Evolutionary conservation across 2,888 invertebrate species (phyloP).

Genomic region (Pseudanteris insignis): DNA sequence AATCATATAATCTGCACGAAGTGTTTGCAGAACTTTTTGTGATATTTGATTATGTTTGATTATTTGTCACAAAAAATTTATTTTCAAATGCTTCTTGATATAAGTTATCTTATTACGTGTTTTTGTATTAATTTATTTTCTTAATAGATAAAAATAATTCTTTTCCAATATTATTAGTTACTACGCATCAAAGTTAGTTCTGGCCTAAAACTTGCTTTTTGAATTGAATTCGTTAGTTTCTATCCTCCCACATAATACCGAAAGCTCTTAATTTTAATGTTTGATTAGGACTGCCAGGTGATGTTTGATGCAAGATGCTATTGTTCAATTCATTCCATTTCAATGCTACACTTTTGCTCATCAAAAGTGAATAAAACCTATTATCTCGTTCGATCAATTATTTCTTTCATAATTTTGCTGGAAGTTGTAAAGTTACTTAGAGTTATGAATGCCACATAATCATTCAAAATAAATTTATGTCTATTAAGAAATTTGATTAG

Average conservation of each 20-base stretch:
- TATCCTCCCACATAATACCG: too few relatives aligned
- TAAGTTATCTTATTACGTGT: neutral
- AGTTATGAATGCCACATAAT: too few relatives aligned
- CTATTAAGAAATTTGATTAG: too few relatives aligned
- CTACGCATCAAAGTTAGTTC: too few relatives aligned
- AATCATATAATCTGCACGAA: conserved; percentile 34
- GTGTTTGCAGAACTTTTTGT: conserved; percentile 26
- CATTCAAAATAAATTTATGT: too few relatives aligned
- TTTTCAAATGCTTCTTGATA: too few relatives aligned
- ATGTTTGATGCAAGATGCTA: conserved; percentile 47
- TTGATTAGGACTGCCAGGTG: conserved; percentile 66
- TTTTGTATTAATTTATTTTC: neutral
- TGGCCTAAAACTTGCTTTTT: too few relatives aligned
- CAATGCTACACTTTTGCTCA: conserved; percentile 35
- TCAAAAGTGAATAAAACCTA: conserved; percentile 36
- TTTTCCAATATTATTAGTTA: too few relatives aligned
- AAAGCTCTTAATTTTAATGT: conserved; percentile 58
- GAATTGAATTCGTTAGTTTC: too few relatives aligned
- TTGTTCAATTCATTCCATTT: conserved; percentile 31
- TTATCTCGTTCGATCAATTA: conserved; percentile 28
- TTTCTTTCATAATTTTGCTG: conserved; percentile 31
- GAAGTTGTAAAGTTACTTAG: too few relatives aligned
- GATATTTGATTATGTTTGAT: conserved; percentile 9
- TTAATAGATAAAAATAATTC: too few relatives aligned
- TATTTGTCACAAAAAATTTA: too few relatives aligned